Base-by-base conservation (phyloP, 2,113 vertebrate genomes). In the Chroicocephalus ridibundus region DNA sequence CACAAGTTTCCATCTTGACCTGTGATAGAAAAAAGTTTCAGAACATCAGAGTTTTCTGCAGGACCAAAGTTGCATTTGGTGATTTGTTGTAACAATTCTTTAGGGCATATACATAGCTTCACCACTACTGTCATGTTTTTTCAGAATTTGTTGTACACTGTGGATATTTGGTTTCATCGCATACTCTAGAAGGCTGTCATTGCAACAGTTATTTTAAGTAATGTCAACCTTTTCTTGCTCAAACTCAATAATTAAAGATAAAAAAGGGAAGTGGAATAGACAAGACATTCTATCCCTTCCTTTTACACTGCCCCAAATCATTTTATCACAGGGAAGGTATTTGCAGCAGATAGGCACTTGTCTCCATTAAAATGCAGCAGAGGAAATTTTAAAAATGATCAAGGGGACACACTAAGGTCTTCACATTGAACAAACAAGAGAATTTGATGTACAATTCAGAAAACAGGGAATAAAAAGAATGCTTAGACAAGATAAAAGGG, bases 311-410 rank as follows among this genome's bases (percentile, higher is more conserved):
- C 42, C 49, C 58, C 68, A 90, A 77, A 72, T 69, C 2, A 57
- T 65, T 80, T 74, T 51, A 36, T 49, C 36, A 13, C 49, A 70
- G 36, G 44, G 26, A 72, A 93, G 29, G 25, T 36, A 19, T 44
- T 78, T 86, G 61, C 78, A 77, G 85, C 36, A 92, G 75, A 31
- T 31, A 49, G 46, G 46, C 20, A 25, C 58, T 70, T 86, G 79
- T 65, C 46, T 86, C 70, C 75, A 90, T 90, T 80, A 80, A 92
- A 93, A 96, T 85, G 68, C 70, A 82, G 75, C 78, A 94, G 78
- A 74, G 49, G 32, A 82, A 69, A 40, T 65, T 47, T 82, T 31
- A 62, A 46, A 64, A 88, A 70, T 66, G 54, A 95, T 96, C 92
- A 82, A 96, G 87, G 52, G 75, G 75, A 85, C 82, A 82, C 26